These are phyloP conservation scores for Myripristis murdjan DNA, from an alignment of 2,797 vertebrate genomes.

Conservation along the genomic window DNA sequence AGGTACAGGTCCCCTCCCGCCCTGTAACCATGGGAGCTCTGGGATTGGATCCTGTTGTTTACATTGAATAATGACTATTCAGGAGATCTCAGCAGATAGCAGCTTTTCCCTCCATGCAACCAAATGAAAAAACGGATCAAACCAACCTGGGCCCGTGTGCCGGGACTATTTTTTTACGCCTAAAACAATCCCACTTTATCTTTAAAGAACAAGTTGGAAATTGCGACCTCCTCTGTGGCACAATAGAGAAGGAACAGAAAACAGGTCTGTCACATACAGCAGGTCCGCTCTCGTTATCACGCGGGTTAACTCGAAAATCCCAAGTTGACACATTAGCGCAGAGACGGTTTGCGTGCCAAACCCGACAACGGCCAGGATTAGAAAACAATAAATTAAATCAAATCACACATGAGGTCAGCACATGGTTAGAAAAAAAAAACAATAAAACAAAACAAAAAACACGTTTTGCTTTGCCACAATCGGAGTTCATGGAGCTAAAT, in stretches of 20 bases:
- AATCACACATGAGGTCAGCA: neutral
- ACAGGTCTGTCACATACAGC: neutral
- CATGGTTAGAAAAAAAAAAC: neutral
- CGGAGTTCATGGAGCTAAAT: too few relatives aligned
- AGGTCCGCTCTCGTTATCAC: too few relatives aligned
- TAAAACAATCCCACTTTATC: too few relatives aligned
- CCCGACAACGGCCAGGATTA: slow-evolving; percentile 1
- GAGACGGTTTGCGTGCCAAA: slow-evolving; percentile 24
- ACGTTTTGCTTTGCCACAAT: too few relatives aligned
- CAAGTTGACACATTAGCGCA: slow-evolving; percentile 30
- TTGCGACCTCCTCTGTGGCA: neutral
- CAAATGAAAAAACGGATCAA: slow-evolving; percentile 36
- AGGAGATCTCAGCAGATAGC: slow-evolving; percentile 59
- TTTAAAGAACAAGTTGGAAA: slow-evolving; percentile 12
- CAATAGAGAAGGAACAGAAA: neutral
- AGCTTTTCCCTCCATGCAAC: slow-evolving; percentile 36
- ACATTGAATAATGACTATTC: slow-evolving; percentile 67
- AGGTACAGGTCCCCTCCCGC: slow-evolving; percentile 49
- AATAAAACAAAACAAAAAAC: neutral
- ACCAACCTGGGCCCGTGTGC: slow-evolving; percentile 18
- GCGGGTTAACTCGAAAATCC: slow-evolving; percentile 22
- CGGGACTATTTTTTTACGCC: slow-evolving; percentile 23
- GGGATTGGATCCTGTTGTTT: slow-evolving; percentile 80
- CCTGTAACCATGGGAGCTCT: slow-evolving; percentile 66
- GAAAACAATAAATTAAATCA: neutral